phyloP scores from a whole-genome alignment of 2,113 vertebrate species.

The Fukomys damarensis region DNA sequence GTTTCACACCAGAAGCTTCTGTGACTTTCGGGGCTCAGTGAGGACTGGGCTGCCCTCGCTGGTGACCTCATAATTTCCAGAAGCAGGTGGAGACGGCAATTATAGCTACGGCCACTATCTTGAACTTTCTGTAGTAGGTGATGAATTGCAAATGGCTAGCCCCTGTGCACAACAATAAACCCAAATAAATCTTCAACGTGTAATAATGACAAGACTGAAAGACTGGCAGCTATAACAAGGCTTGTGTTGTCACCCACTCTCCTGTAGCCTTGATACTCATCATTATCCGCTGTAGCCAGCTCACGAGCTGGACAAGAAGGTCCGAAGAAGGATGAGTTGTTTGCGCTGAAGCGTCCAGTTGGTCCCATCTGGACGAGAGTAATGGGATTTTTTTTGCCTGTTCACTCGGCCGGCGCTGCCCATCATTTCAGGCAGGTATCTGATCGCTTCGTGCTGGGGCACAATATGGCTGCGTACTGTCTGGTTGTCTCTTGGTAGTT shows the following conservation, averaged over 20 bases:
- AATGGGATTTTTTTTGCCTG: slow-evolving; percentile 92
- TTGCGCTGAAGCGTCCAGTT: slow-evolving; percentile 92
- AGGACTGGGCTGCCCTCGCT: slow-evolving; percentile 85
- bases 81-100: slow-evolving; percentile 93
- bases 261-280: slow-evolving; percentile 92
- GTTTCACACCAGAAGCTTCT: slow-evolving; percentile 18
- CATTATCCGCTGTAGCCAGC: slow-evolving; percentile 92
- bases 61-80: slow-evolving; percentile 92
- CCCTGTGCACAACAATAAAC: slow-evolving; percentile 91
- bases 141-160: slow-evolving; percentile 95
- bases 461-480: slow-evolving; percentile 89
- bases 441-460: slow-evolving; percentile 90
- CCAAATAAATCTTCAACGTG: slow-evolving; percentile 95
- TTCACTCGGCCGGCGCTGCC: slow-evolving; percentile 90
- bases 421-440: slow-evolving; percentile 91
- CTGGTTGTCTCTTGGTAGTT: slow-evolving; percentile 83
- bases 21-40: slow-evolving; percentile 75
- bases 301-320: slow-evolving; percentile 91
- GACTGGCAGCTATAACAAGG: slow-evolving; percentile 96
- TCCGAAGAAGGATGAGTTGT: slow-evolving; percentile 95
- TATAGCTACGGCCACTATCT: slow-evolving; percentile 89
- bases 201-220: slow-evolving; percentile 94
- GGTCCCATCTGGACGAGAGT: slow-evolving; percentile 94
- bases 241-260: slow-evolving; percentile 93
- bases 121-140: slow-evolving; percentile 91